phyloP scores from a whole-genome alignment of 2,113 vertebrate species.

The Corythornis cristatus region DNA sequence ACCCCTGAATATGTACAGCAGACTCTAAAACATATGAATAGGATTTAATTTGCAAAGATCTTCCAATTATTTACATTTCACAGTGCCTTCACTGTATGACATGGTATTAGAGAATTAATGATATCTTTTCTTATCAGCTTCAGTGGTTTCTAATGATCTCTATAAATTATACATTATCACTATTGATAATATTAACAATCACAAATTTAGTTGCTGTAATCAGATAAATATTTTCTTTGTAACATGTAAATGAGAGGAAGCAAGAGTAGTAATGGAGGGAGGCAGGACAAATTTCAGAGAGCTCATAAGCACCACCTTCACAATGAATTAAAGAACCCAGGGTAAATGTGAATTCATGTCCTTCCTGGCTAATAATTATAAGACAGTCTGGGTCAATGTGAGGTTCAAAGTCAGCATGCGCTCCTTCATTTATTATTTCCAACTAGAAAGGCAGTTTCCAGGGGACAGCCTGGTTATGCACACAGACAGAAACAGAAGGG shows the following conservation, averaged over 20 bases:
- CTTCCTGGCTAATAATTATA: not conserved
- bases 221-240: not conserved
- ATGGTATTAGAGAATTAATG: not conserved
- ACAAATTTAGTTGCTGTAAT: not conserved
- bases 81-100: not conserved
- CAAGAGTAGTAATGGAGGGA: not conserved
- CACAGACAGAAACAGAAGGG: no score
- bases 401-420: not conserved
- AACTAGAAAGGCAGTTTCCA: not conserved
- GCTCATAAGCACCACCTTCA: fast-evolving
- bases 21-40: not conserved
- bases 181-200: not conserved
- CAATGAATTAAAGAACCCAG: not conserved
- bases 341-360: not conserved
- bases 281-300: not conserved
- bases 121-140: not conserved
- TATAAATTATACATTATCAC: not conserved
- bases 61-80: not conserved
- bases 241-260: not conserved
- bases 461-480: no score
- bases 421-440: not conserved
- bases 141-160: slow-evolving; percentile 4
- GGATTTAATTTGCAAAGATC: not conserved
- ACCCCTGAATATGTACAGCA: not conserved
- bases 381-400: not conserved